phyloP scores from a whole-genome alignment of 1,140 invertebrate genomes.

The Papilio xuthus region DNA sequence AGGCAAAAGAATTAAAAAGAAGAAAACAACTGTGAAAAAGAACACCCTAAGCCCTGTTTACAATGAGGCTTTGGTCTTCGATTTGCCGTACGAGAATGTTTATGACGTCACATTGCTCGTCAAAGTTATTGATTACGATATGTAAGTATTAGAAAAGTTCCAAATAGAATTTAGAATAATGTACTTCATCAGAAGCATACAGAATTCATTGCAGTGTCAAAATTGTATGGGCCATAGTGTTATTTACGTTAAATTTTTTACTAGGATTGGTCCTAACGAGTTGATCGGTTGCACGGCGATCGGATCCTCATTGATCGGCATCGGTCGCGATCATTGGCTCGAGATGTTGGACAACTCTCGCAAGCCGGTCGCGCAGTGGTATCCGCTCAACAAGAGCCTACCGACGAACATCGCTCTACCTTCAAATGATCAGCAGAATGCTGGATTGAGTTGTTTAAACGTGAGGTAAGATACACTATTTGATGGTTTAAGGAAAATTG shows the following conservation, averaged over 20 bases:
- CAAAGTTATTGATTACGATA: conserved; percentile 95
- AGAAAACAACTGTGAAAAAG: conserved; percentile 93
- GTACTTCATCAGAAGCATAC: background rate
- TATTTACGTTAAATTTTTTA: conserved; percentile 26
- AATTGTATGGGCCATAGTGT: no score
- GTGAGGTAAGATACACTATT: conserved; percentile 79
- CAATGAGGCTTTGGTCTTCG: conserved; percentile 93
- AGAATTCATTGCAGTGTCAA: background rate
- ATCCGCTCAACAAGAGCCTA: conserved; percentile 87
- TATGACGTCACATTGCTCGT: conserved; percentile 92
- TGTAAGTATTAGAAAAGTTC: conserved; percentile 80
- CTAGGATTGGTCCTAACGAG: conserved; percentile 92
- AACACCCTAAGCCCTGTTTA: conserved; percentile 93
- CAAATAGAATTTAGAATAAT: background rate
- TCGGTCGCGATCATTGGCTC: conserved; percentile 93
- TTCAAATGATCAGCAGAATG: conserved; percentile 81
- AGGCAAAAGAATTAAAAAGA: conserved; percentile 91
- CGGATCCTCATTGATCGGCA: conserved; percentile 88
- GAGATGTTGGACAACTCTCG: conserved; percentile 93
- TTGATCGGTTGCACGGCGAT: conserved; percentile 92
- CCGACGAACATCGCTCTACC: conserved; percentile 82
- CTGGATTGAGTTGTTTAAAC: conserved; percentile 85
- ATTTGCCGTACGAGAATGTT: conserved; percentile 87
- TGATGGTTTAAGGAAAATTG: background rate
- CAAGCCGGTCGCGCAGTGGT: conserved; percentile 93